phyloP scores from a whole-genome alignment of 2,797 vertebrate species.

The Phylloscopus collybita region DNA sequence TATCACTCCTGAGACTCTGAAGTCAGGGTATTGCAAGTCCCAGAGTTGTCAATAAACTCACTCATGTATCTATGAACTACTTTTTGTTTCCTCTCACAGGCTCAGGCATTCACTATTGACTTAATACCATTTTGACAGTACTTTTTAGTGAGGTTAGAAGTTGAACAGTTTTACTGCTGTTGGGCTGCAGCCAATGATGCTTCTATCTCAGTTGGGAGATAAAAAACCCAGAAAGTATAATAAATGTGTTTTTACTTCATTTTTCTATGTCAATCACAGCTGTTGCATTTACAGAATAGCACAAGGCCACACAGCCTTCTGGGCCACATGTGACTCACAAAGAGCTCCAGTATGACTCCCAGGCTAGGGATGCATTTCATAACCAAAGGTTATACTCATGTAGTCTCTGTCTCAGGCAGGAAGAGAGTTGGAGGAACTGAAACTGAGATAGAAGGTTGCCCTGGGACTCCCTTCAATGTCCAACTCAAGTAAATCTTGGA shows the following conservation, averaged over 20 bases:
- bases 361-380: neutral
- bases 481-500: neutral
- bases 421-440: neutral
- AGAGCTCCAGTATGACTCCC: conserved; percentile 27
- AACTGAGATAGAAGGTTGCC: neutral
- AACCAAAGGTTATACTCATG: neutral
- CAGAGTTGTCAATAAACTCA: conserved; percentile 45
- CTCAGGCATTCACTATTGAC: conserved; percentile 62
- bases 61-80: conserved; percentile 52
- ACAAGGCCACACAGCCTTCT: conserved; percentile 20
- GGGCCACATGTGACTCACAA: conserved; percentile 30
- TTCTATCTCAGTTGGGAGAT: conserved; percentile 9
- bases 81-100: conserved; percentile 61
- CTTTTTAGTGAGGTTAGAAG: conserved; percentile 42
- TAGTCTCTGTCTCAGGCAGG: neutral
- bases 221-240: neutral
- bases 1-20: conserved; percentile 20
- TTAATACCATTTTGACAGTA: conserved; percentile 49
- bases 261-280: conserved; percentile 50
- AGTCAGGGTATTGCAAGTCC: neutral
- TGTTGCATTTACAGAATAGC: conserved; percentile 16
- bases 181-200: conserved; percentile 45
- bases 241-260: conserved; percentile 41
- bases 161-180: conserved; percentile 47
- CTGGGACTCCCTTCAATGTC: neutral